Evolutionary conservation across 2,888 invertebrate genomes (phyloP).

Genomic region (Caenorhabditis sinica): DNA sequence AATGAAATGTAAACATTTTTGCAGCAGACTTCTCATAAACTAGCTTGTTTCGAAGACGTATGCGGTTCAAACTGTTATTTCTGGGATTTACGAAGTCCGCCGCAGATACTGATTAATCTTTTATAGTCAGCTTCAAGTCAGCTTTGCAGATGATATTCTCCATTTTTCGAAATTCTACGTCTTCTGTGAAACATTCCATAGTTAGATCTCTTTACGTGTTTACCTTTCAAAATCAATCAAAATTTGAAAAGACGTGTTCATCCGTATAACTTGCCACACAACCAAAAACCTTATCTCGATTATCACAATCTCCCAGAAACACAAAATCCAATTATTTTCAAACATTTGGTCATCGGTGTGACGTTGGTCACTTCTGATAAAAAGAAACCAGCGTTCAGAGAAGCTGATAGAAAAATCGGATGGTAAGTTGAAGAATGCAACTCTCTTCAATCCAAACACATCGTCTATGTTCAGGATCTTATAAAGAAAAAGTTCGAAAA

Average conservation of each 20-base stretch:
- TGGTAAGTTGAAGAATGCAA: not conserved
- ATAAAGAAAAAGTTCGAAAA: slow-evolving; percentile 57
- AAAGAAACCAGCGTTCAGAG: slow-evolving; percentile 22
- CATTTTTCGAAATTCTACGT: no score
- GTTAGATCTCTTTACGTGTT: no score
- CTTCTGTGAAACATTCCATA: no score
- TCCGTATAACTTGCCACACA: not conserved
- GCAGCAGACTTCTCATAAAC: no score
- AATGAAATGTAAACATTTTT: no score
- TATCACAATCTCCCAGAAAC: not conserved
- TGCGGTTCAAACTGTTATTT: no score
- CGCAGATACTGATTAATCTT: no score
- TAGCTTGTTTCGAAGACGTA: no score
- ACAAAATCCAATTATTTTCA: slow-evolving; percentile 5
- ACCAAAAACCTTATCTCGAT: not conserved
- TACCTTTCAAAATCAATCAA: no score
- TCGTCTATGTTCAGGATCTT: slow-evolving; percentile 31
- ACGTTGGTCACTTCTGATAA: slow-evolving; percentile 2
- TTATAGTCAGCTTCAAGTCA: no score
- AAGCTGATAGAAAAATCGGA: slow-evolving; percentile 11
- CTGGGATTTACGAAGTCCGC: no score
- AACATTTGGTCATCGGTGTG: not conserved
- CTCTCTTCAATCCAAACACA: not conserved
- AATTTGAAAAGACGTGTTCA: not conserved
- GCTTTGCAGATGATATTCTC: no score